phyloP scores from a whole-genome alignment of 1,140 invertebrate species.

The Frieseomelitta varia region DNA sequence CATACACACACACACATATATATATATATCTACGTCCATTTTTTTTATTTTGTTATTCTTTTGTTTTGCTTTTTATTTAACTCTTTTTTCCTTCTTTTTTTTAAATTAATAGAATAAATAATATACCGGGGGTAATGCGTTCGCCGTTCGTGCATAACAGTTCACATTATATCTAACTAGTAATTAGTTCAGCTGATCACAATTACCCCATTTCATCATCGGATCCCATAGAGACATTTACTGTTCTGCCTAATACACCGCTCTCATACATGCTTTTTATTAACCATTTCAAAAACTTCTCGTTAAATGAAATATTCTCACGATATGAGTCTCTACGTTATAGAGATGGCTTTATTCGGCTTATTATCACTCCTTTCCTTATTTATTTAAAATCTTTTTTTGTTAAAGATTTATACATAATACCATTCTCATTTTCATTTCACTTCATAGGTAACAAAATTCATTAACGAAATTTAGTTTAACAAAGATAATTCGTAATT shows the following conservation, averaged over 20 bases:
- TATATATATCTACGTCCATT: not conserved
- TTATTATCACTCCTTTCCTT: not conserved
- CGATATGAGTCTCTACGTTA: conserved; percentile 16
- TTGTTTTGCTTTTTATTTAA: not conserved
- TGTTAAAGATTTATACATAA: conserved; percentile 47
- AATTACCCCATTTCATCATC: conserved; percentile 39
- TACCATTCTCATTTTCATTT: conserved; percentile 40
- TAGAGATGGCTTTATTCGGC: conserved; percentile 14
- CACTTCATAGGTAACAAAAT: conserved; percentile 35
- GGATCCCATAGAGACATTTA: conserved; percentile 55
- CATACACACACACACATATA: not conserved
- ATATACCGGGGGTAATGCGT: conserved; percentile 6
- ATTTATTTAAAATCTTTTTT: not conserved
- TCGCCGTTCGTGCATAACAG: conserved; percentile 37
- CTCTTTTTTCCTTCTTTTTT: not conserved
- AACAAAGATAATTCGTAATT: conserved; percentile 7
- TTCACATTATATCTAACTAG: conserved; percentile 43
- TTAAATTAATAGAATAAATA: not conserved
- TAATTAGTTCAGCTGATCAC: conserved; percentile 39
- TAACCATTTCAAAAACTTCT: conserved; percentile 52
- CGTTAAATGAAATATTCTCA: conserved; percentile 33
- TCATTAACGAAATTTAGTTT: conserved; percentile 3
- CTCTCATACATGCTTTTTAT: conserved; percentile 71
- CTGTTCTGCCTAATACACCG: conserved; percentile 74
- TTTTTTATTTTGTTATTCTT: not conserved